Base-by-base conservation (phyloP, 2,113 vertebrate genomes). In the Sigmodon hispidus region DNA sequence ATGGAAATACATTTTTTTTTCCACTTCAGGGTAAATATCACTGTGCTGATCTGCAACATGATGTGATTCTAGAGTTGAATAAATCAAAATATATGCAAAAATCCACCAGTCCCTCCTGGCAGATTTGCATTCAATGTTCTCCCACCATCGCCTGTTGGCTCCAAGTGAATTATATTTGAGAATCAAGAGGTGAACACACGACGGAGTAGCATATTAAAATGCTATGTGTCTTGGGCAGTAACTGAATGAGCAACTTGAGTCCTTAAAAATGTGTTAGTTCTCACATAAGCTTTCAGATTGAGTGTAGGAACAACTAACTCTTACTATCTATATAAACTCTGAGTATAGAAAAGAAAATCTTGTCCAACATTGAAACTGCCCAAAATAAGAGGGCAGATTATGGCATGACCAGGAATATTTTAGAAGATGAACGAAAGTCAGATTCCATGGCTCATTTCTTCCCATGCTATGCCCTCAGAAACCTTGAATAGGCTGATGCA, bases 201-300 rank as follows among this genome's bases (percentile, higher is more conserved):
- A n/a, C 94, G 29, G 93, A 92, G 67, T 92, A 87, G 1, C n/a
- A n/a, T 63, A 95, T 96, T 97, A 93, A 91, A 94, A 95, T 77
- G 79, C 63, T 92, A 43, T 59, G n/a, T 94, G 72, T 93, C 88
- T 83, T 72, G 94, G 87, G 95, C 67, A 95, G 94, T 22, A 95
- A 92, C 55, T 94, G 76, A 36, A 61, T 94, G 67, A 94, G 70
- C 72, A 94, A 94, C 43, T 72, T 21, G 52, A 83, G 83, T 94
- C 50, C 55, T 90, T 80, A 45, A 90, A 87, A 90, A 81, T 48
- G 70, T n/a, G 16, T 61, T 79, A 80, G 40, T 36, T 86, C 67
- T 86, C 72, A 77, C 16, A 87, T 84, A 81, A 34, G 22, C 16
- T 88, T 29, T 83, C 70, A 93, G 36, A 79, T 57, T 72, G 80